Evolutionary conservation across 2,888 invertebrate genomes (phyloP).

Genomic region (Fragum fragum): DNA sequence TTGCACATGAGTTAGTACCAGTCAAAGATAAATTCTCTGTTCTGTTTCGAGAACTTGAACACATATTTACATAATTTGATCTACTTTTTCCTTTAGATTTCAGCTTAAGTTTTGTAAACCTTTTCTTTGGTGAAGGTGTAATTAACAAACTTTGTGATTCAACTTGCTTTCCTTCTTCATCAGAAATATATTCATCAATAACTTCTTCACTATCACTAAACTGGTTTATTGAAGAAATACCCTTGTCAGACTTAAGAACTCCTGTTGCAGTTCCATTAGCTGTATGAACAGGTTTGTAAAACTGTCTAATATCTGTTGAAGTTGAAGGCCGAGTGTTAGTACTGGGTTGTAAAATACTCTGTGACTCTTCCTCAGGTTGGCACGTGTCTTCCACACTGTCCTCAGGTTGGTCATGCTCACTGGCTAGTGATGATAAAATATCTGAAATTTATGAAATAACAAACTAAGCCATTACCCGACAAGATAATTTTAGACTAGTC

Average conservation of each 20-base stretch:
- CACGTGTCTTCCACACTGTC: neutral
- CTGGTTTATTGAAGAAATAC: too few relatives aligned
- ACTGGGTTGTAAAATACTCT: neutral
- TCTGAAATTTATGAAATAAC: conserved; percentile 20
- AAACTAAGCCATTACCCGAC: too few relatives aligned
- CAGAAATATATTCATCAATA: conserved; percentile 43
- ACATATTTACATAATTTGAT: neutral
- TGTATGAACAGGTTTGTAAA: neutral
- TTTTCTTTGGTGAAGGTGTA: conserved; percentile 11
- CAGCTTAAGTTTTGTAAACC: conserved; percentile 10
- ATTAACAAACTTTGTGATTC: conserved; percentile 25
- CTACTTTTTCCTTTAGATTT: neutral
- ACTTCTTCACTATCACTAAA: conserved; percentile 6
- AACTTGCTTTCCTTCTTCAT: neutral
- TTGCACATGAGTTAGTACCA: neutral
- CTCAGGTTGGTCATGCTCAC: conserved; percentile 39
- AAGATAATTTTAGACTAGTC: too few relatives aligned
- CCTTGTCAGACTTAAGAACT: neutral
- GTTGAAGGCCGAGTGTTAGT: neutral
- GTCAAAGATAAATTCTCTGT: too few relatives aligned
- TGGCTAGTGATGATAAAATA: conserved; percentile 48
- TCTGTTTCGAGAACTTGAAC: too few relatives aligned
- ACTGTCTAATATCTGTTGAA: neutral
- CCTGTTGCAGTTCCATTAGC: neutral
- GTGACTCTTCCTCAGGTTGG: conserved; percentile 12